Evolutionary conservation across 2,888 invertebrate species (phyloP), one percentile per base, ranked within the genome.

Genomic region (Drosophila flavopinicola): DNA sequence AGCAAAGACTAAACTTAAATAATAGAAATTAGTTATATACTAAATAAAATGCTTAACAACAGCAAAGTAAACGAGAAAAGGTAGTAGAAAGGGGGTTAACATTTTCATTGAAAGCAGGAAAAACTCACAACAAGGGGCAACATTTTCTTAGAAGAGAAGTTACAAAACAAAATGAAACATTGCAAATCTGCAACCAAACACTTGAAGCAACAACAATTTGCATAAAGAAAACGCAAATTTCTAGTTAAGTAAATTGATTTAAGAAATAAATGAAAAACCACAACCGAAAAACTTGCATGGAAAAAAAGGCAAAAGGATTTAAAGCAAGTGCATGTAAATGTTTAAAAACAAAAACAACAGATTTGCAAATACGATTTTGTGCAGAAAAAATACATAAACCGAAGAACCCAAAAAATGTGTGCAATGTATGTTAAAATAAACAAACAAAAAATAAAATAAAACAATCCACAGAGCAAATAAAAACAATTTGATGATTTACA

Each of bases 1-100:
- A 80, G 79, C 83, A 78, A 82, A 87, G 79, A 85, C 79, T 73
- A 75, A 83, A 76, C 68, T 75, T 75, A 82, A 82, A 85, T 84
- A 84, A 80, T 80, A 82, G 67, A 72, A 65, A 63, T 67, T 80
- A 87, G 76, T 73, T 73, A 75, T 75, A 82, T 66, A 85, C 69
- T 75, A 74, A 74, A 75, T 59, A 72, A 56, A 64, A 64, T 42
- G 53, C 53, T 66, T 53, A 63, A 58, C 58, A 58, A 54, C 64
- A 65, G 49, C 48, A 68, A 60, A 39, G 30, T 44, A 39, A 39
- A 52, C 25, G 44, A 29, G 38, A 53, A 42, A 45, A 39, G 41
- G 9, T 45, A 51, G 49, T 37, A 35, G 25, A 24, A 35, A 49
- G 44, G 32, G 27, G 45, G 15, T 53, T 20, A n/a, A 11, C 42